Evolutionary conservation across 2,797 vertebrate genomes (phyloP).

Genomic region (Antennarius maculatus): DNA sequence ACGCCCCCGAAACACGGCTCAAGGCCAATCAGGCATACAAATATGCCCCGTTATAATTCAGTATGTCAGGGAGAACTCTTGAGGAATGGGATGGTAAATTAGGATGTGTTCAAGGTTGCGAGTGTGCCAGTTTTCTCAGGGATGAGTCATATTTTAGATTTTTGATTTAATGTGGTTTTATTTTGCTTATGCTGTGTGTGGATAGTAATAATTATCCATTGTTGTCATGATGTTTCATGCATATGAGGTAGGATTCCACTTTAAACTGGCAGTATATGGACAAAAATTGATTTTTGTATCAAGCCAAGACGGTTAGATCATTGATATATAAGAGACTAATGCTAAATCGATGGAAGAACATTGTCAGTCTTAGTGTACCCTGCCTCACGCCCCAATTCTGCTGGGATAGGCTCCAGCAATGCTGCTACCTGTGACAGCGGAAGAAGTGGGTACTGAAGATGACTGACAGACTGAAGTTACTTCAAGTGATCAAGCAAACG

Average conservation of each 20-base stretch:
- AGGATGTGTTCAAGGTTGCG: slow-evolving; percentile 78
- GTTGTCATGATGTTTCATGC: slow-evolving; percentile 48
- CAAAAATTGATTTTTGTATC: background rate
- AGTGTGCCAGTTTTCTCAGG: slow-evolving; percentile 77
- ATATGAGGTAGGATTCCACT: slow-evolving; percentile 23
- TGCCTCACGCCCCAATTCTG: too few relatives aligned
- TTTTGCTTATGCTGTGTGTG: slow-evolving; percentile 57
- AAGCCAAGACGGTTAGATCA: background rate
- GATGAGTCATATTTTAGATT: slow-evolving; percentile 76
- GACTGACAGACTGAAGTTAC: background rate
- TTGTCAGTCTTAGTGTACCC: background rate
- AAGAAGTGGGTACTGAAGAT: too few relatives aligned
- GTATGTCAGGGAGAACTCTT: slow-evolving; percentile 82
- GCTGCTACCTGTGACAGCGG: too few relatives aligned
- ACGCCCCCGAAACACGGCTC: slow-evolving; percentile 79
- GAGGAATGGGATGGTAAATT: slow-evolving; percentile 81
- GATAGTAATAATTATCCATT: slow-evolving; percentile 60
- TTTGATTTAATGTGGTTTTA: slow-evolving; percentile 65
- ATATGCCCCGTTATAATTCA: slow-evolving; percentile 82
- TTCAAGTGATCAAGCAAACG: background rate
- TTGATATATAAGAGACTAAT: background rate
- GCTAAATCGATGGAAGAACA: background rate
- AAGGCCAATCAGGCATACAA: slow-evolving; percentile 78
- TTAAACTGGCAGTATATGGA: background rate
- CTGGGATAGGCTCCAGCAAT: too few relatives aligned